Evolutionary conservation across 2,888 invertebrate species (phyloP).

Genomic region (Crepidodera aurea): DNA sequence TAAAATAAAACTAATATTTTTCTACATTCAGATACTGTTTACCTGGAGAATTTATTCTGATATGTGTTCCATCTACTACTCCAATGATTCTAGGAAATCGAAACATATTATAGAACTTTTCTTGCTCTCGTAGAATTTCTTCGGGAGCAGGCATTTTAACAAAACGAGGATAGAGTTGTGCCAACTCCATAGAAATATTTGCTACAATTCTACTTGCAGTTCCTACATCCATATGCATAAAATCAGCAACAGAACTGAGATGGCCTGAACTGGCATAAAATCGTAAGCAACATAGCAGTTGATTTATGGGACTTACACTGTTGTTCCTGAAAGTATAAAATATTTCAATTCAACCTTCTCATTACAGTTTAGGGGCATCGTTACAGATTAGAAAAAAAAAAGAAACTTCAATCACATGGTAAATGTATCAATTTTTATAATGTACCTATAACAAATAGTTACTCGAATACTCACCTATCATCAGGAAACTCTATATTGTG

Average conservation of each 20-base stretch:
- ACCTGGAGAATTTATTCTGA: constrained; percentile 47
- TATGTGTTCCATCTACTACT: constrained; percentile 41
- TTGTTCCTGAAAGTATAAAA: neutral
- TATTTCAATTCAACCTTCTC: too few species aligned
- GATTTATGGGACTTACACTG: neutral
- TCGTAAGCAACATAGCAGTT: neutral
- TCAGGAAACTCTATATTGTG: neutral
- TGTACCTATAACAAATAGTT: too few species aligned
- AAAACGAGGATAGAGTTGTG: neutral
- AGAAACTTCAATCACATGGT: neutral
- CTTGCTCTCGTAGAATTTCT: constrained; percentile 2
- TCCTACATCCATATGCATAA: neutral
- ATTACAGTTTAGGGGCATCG: too few species aligned
- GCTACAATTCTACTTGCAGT: neutral
- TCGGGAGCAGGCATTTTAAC: constrained; percentile 16
- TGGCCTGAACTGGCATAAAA: neutral
- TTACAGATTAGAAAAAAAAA: neutral
- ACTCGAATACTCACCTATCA: neutral
- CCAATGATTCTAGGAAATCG: neutral
- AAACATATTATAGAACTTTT: neutral
- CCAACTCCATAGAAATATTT: neutral
- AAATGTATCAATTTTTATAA: too few species aligned
- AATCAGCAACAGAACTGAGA: neutral
- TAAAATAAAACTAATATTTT: neutral
- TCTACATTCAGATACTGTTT: too few species aligned